These are phyloP conservation scores for Tursiops truncatus DNA, from an alignment of 2,113 vertebrate species.

Conservation along the genomic window DNA sequence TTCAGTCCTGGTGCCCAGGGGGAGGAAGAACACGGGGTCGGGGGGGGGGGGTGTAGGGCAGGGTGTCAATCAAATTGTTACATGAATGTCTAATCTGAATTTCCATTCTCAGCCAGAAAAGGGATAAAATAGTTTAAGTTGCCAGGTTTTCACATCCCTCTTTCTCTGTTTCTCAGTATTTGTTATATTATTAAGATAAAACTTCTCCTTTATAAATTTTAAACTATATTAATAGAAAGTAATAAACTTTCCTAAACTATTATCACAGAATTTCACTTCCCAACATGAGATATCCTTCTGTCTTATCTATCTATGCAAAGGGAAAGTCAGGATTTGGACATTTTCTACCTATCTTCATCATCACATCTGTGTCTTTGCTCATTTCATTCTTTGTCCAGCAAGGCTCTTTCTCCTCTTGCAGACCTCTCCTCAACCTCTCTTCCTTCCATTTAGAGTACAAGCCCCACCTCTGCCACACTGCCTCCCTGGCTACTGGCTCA, in stretches of 20 bases:
- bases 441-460: not conserved
- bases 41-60: too few species aligned
- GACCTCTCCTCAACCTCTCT: not conserved
- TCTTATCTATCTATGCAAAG: not conserved
- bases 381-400: not conserved
- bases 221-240: not conserved
- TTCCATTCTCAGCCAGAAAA: constrained; percentile 9
- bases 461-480: too few species aligned
- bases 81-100: not conserved
- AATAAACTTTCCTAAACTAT: not conserved
- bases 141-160: not conserved
- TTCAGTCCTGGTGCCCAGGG: not conserved
- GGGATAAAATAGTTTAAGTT: not conserved
- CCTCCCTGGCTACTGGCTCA: not conserved
- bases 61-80: not conserved
- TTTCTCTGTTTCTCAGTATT: not conserved
- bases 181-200: constrained; percentile 20
- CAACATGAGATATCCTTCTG: not conserved
- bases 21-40: not conserved
- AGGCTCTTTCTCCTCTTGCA: not conserved
- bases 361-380: not conserved
- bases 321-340: not conserved
- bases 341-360: not conserved
- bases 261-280: not conserved
- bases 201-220: not conserved